phyloP scores from a whole-genome alignment of 2,797 vertebrate genomes.

The Hypotaenidia philippensis region DNA sequence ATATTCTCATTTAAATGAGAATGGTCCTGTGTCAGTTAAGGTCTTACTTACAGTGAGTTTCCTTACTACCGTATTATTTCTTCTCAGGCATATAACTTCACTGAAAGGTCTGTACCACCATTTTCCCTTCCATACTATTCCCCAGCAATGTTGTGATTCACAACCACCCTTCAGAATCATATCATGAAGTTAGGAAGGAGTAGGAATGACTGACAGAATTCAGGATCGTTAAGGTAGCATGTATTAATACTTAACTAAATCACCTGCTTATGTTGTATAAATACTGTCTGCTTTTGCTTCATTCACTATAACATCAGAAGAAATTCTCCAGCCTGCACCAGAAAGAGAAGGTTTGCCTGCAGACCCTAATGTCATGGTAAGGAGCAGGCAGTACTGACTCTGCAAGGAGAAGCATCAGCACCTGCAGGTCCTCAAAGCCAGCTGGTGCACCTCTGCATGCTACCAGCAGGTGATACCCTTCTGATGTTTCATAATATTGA shows the following conservation, averaged over 20 bases:
- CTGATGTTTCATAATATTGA: fast-evolving
- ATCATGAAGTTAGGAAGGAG: neutral
- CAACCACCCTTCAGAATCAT: neutral
- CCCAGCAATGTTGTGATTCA: neutral
- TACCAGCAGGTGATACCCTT: fast-evolving
- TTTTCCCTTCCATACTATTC: neutral
- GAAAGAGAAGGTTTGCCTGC: neutral
- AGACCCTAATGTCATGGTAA: neutral
- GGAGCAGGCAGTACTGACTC: neutral
- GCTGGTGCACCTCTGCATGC: neutral
- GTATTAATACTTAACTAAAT: neutral
- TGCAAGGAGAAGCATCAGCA: neutral
- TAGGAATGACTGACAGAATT: neutral
- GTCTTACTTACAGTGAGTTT: neutral
- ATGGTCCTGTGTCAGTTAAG: neutral
- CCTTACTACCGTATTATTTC: neutral
- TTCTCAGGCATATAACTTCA: neutral
- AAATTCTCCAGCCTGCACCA: neutral
- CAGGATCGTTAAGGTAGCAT: neutral
- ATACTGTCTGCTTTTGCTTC: neutral
- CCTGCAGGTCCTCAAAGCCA: neutral
- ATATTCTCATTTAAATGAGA: neutral
- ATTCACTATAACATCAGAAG: neutral
- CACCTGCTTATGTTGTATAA: neutral
- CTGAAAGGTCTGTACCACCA: neutral